phyloP scores from a whole-genome alignment of 2,888 invertebrate genomes.

The Parnassius glacialis region DNA sequence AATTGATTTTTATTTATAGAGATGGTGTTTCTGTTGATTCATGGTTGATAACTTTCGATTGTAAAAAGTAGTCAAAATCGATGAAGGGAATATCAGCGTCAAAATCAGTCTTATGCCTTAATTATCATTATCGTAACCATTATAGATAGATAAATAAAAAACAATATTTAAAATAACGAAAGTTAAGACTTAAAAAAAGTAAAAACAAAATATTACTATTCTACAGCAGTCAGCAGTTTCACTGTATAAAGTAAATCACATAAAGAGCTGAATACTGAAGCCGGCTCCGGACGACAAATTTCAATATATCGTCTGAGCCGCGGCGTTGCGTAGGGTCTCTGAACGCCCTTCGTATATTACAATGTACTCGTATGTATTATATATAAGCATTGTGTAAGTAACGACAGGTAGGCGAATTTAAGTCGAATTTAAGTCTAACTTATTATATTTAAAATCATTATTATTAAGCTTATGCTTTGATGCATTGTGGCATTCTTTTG shows the following conservation, averaged over 20 bases:
- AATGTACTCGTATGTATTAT: slow-evolving; percentile 35
- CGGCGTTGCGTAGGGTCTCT: slow-evolving; percentile 41
- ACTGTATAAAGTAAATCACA: slow-evolving; percentile 40
- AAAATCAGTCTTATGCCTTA: too few species aligned
- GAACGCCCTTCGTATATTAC: slow-evolving; percentile 53
- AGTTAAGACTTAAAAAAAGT: background rate
- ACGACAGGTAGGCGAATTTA: slow-evolving; percentile 6
- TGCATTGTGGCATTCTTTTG: too few species aligned
- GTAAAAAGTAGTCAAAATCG: too few species aligned
- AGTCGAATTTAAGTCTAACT: background rate
- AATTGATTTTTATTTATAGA: too few species aligned
- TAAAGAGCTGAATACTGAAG: slow-evolving; percentile 36
- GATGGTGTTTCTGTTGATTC: too few species aligned
- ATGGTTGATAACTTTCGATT: too few species aligned
- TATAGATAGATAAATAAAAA: too few species aligned
- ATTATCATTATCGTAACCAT: too few species aligned
- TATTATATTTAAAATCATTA: too few species aligned
- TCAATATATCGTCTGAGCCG: slow-evolving; percentile 61
- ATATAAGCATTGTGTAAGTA: background rate
- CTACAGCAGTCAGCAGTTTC: slow-evolving; percentile 47
- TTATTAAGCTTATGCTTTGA: too few species aligned
- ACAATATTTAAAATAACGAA: background rate
- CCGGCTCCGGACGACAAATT: slow-evolving; percentile 63
- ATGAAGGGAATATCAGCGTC: too few species aligned
- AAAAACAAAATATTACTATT: slow-evolving; percentile 2